A percentile compares a stretch with the other conserved stretches of the same genome.
These are phyloP conservation scores for Diuraphis noxia DNA, from an alignment of 1,140 invertebrate species.

Conservation along the genomic window DNA sequence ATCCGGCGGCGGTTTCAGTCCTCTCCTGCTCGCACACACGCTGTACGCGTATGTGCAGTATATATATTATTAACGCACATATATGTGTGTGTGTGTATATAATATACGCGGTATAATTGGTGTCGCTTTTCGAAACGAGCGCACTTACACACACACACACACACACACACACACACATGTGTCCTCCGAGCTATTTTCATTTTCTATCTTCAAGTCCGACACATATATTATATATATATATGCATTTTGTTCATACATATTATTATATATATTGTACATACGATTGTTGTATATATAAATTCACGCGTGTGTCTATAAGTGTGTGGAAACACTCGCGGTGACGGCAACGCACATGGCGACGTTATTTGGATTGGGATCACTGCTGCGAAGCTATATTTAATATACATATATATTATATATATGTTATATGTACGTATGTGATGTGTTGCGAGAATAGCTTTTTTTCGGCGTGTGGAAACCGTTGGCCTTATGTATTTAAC, in stretches of 20 bases:
- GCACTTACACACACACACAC: neutral
- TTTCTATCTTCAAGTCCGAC: neutral
- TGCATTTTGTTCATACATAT: neutral
- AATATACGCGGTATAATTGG: neutral
- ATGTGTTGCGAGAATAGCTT: neutral
- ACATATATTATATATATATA: too few relatives aligned
- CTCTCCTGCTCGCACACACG: neutral
- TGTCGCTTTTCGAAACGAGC: conserved; percentile 8
- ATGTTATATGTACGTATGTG: neutral
- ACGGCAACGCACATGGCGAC: neutral
- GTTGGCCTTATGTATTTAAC: neutral
- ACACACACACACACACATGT: neutral
- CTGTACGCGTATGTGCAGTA: neutral
- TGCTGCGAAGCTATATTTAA: neutral
- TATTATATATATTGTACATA: neutral
- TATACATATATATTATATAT: neutral
- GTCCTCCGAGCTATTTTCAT: conserved; percentile 38
- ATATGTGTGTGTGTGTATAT: neutral
- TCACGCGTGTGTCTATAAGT: neutral
- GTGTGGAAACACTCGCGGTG: neutral
- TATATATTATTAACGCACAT: neutral
- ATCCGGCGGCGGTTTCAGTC: neutral
- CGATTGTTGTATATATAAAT: neutral
- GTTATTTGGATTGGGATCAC: neutral
- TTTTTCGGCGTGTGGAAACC: neutral